Conservation (phyloP, 2,888 invertebrate genomes). For the Anoncus sp. region DNA sequence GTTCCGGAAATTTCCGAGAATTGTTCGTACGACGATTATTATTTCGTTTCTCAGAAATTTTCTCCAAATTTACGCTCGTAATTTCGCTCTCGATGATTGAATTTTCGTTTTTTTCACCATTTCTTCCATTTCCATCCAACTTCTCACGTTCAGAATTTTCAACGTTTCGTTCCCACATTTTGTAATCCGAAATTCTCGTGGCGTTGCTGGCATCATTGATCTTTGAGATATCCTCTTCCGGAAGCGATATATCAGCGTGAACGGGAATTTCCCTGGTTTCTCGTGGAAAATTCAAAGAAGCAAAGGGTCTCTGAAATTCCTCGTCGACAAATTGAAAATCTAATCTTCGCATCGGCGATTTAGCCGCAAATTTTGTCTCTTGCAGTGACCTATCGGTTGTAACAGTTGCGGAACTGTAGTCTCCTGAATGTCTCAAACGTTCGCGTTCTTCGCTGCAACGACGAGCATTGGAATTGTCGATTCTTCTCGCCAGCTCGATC, state of each 20-base stretch:
- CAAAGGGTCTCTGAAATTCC: constrained; percentile 39
- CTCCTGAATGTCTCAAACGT: background rate
- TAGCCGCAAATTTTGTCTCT: constrained; percentile 3
- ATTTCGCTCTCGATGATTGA: constrained; percentile 24
- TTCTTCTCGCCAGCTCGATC: constrained; percentile 77
- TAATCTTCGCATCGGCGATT: constrained; percentile 59
- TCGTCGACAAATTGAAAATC: constrained; percentile 64
- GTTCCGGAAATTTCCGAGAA: constrained; percentile 1
- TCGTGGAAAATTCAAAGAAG: constrained; percentile 42
- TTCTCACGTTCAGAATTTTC: constrained; percentile 41
- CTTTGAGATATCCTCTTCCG: constrained; percentile 59
- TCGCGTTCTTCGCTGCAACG: constrained; percentile 40
- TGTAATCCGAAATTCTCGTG: constrained; percentile 74
- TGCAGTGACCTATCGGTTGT: background rate
- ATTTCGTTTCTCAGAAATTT: constrained; percentile 4
- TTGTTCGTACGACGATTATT: background rate
- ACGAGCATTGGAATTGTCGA: constrained; percentile 45
- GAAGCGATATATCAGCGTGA: constrained; percentile 70
- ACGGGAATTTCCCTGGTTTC: constrained; percentile 62
- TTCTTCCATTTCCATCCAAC: background rate
- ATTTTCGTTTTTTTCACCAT: constrained; percentile 5
- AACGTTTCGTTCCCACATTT: constrained; percentile 70
- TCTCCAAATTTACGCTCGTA: constrained; percentile 26
- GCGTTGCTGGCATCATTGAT: background rate
- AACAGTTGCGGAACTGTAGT: background rate